Evolutionary conservation across 2,797 vertebrate species (phyloP).

Genomic region (Thunnus albacares): DNA sequence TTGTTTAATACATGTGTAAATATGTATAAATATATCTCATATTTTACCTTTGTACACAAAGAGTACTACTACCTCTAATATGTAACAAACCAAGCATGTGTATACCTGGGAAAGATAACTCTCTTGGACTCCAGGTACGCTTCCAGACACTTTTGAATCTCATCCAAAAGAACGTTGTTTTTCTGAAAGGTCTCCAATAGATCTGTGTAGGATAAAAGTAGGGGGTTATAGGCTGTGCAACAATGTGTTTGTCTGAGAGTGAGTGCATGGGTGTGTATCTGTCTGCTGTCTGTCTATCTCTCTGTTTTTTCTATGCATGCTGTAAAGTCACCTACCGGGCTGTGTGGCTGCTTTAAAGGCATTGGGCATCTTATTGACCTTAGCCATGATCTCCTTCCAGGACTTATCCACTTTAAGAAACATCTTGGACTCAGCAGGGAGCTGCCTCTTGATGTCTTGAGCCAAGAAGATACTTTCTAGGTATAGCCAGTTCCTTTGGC

Average conservation of each 20-base stretch:
- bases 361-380: conserved; percentile 87
- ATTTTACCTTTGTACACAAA: not conserved
- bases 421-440: conserved; percentile 90
- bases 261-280: not conserved
- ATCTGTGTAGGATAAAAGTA: conserved; percentile 70
- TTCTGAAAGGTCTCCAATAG: conserved; percentile 89
- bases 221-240: not conserved
- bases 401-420: conserved; percentile 91
- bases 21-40: no score
- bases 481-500: conserved; percentile 91
- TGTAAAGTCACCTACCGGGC: conserved; percentile 78
- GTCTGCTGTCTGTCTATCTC: not conserved
- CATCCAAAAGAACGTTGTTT: conserved; percentile 90
- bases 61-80: not conserved
- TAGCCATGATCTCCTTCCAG: conserved; percentile 91
- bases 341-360: conserved; percentile 86
- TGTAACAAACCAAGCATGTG: conserved; percentile 13
- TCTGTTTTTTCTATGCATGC: not conserved
- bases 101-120: conserved; percentile 90
- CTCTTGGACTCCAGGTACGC: conserved; percentile 93
- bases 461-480: conserved; percentile 91
- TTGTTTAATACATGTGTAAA: no score
- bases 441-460: conserved; percentile 89
- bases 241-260: not conserved
- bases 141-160: conserved; percentile 92